Evolutionary conservation across 2,113 vertebrate species (phyloP).

Genomic region (Alligator mississippiensis): DNA sequence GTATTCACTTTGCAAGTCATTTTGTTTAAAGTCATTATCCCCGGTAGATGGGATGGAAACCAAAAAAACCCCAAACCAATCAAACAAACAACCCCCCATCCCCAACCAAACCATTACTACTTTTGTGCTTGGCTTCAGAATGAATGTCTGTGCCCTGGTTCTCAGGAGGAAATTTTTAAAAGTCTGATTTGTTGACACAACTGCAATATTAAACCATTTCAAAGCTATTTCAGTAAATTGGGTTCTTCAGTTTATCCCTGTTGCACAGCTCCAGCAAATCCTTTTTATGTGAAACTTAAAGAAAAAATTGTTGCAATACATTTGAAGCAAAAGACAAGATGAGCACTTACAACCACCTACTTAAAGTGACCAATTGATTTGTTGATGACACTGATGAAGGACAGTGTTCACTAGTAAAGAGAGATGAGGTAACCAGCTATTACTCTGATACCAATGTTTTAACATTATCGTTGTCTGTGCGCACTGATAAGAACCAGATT

Average conservation of each 20-base stretch:
- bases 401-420: constrained; percentile 50
- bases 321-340: constrained; percentile 55
- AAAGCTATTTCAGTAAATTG: constrained; percentile 55
- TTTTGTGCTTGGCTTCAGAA: constrained; percentile 30
- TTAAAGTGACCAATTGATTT: constrained; percentile 70
- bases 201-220: constrained; percentile 67
- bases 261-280: constrained; percentile 56
- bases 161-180: constrained; percentile 61
- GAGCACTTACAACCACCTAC: constrained; percentile 37
- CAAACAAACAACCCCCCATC: too few species aligned
- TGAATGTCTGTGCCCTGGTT: constrained; percentile 43
- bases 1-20: neutral
- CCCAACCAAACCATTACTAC: neutral
- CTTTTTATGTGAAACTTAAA: constrained; percentile 62
- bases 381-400: constrained; percentile 69
- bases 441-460: constrained; percentile 62
- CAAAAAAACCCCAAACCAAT: neutral
- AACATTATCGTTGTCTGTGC: constrained; percentile 63
- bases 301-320: constrained; percentile 47
- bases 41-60: neutral
- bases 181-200: constrained; percentile 60
- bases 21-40: constrained; percentile 1
- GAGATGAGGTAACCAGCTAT: constrained; percentile 58
- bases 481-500: constrained; percentile 66
- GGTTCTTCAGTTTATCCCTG: constrained; percentile 61